Percentiles rank a stretch among this genome's conserved stretches.
These are phyloP conservation scores for Andrena marginata DNA, from an alignment of 2,888 invertebrate genomes.

Conservation along the genomic window DNA sequence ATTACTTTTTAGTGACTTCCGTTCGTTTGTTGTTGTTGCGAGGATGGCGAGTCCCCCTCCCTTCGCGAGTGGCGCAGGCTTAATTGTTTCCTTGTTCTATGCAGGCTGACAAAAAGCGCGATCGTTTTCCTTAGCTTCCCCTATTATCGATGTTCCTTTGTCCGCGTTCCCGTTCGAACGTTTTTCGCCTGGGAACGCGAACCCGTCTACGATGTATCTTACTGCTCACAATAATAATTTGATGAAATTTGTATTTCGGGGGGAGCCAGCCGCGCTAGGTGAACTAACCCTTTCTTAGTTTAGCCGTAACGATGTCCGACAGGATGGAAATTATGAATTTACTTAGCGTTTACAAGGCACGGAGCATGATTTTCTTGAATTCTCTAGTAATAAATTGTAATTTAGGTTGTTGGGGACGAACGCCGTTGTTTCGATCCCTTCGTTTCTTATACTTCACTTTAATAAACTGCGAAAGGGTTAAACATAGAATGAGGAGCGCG, in stretches of 20 bases:
- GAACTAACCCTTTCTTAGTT: neutral
- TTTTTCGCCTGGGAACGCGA: neutral
- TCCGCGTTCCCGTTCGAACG: constrained; percentile 3
- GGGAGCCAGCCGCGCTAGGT: neutral
- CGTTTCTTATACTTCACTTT: too few species aligned
- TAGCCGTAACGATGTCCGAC: neutral
- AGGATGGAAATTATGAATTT: neutral
- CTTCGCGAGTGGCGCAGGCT: neutral
- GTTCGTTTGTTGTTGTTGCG: constrained; percentile 28
- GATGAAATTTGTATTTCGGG: neutral
- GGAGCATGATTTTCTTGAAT: too few species aligned
- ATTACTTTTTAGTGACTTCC: constrained; percentile 11
- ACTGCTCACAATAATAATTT: neutral
- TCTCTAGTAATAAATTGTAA: too few species aligned
- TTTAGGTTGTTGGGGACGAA: too few species aligned
- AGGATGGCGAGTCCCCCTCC: neutral
- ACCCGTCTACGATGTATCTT: neutral
- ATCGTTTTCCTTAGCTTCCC: neutral
- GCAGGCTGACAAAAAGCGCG: neutral
- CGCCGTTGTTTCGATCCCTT: too few species aligned
- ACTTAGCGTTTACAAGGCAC: neutral
- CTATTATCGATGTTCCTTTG: constrained; percentile 1
- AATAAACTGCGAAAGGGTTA: too few species aligned
- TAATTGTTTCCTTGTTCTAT: constrained; percentile 35
- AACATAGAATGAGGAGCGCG: neutral